Conservation (phyloP, 2,113 vertebrate genomes). For the Orthonyx spaldingii region DNA sequence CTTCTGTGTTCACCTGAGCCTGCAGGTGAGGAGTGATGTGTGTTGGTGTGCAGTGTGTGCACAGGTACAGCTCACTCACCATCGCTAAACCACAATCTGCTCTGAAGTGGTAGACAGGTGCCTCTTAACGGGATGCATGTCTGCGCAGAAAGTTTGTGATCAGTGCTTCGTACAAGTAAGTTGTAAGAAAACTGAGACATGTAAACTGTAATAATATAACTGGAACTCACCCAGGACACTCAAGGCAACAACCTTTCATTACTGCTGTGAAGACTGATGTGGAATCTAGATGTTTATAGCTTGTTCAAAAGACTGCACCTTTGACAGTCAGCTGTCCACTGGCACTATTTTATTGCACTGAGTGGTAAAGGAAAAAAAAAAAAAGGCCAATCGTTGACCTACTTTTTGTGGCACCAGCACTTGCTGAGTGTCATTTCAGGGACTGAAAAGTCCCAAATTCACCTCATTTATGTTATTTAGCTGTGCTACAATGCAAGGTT, state of each 20-base stretch:
- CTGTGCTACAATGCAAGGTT: background rate
- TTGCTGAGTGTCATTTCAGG: background rate
- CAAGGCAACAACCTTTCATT: background rate
- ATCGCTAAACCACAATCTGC: background rate
- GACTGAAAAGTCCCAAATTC: background rate
- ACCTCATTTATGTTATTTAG: background rate
- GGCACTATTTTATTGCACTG: background rate
- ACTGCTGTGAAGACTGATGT: background rate
- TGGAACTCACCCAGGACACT: slow-evolving; percentile 2
- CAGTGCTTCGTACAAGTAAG: background rate
- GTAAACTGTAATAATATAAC: background rate
- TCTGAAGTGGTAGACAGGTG: slow-evolving; percentile 2
- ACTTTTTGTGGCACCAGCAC: background rate
- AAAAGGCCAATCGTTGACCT: background rate
- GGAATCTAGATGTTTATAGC: background rate
- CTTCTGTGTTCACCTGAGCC: background rate
- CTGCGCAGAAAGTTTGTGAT: background rate
- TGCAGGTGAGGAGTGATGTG: background rate
- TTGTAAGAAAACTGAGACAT: background rate
- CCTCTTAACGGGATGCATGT: background rate
- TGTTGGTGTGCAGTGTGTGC: background rate
- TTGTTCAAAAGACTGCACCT: background rate
- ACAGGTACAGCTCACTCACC: background rate
- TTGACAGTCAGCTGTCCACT: background rate
- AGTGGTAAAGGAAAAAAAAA: background rate